Percentiles rank a stretch among this genome's conserved stretches.
Evolutionary conservation across 2,797 vertebrate genomes (phyloP).

Genomic region (Acanthurus leucopareius): DNA sequence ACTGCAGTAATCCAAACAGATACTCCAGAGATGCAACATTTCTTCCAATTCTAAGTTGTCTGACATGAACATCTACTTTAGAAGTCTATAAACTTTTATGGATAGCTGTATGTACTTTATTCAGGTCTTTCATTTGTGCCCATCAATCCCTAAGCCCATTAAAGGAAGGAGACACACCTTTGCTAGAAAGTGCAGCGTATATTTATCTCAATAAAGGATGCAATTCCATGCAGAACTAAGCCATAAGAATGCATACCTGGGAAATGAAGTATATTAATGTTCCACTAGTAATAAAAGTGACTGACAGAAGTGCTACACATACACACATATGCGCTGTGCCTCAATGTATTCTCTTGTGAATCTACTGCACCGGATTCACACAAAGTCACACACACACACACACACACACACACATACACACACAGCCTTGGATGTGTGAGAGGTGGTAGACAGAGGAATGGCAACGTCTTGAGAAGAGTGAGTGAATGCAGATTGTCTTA

Average conservation of each 20-base stretch:
- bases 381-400: slow-evolving; percentile 8
- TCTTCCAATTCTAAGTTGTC: neutral
- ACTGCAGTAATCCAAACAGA: neutral
- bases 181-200: slow-evolving; percentile 1
- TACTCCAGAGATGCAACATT: neutral
- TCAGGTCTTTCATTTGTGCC: neutral
- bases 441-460: slow-evolving; percentile 13
- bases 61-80: neutral
- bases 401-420: slow-evolving; percentile 1
- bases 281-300: slow-evolving; percentile 26
- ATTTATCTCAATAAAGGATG: slow-evolving; percentile 54
- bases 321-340: too few relatives aligned
- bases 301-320: slow-evolving; percentile 17
- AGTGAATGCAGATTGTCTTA: slow-evolving; percentile 35
- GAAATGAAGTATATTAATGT: slow-evolving; percentile 22
- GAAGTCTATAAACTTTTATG: neutral
- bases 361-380: too few relatives aligned
- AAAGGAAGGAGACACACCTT: neutral
- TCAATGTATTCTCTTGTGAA: too few relatives aligned
- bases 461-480: slow-evolving; percentile 18
- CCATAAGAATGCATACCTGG: slow-evolving; percentile 39
- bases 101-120: neutral
- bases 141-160: slow-evolving; percentile 16
- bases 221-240: slow-evolving; percentile 32
- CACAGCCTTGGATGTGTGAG: slow-evolving; percentile 8